A percentile compares a stretch with the other conserved stretches of the same genome.
Evolutionary conservation across 2,113 vertebrate genomes (phyloP).

Genomic region (Capra hircus): DNA sequence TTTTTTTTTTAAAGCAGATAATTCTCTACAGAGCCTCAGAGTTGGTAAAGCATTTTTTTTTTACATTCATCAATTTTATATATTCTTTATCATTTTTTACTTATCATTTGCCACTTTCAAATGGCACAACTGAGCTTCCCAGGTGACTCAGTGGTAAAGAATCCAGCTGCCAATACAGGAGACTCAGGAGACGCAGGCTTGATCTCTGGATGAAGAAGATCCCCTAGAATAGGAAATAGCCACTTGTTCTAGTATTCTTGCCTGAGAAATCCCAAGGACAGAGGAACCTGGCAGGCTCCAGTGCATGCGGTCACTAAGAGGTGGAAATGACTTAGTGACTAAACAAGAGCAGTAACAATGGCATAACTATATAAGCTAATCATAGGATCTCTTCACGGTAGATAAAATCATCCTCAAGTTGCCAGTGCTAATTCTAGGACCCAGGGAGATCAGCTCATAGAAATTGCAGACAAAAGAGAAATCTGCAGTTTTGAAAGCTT

Average conservation of each 20-base stretch:
- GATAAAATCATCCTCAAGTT: neutral
- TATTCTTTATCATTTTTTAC: neutral
- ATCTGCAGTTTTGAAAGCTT: neutral
- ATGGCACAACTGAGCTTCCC: neutral
- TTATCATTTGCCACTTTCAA: slow-evolving; percentile 11
- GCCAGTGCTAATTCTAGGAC: neutral
- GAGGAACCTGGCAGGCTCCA: neutral
- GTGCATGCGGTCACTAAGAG: neutral
- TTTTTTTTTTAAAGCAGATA: neutral
- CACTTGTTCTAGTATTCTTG: neutral
- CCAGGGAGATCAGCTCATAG: neutral
- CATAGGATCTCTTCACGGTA: neutral
- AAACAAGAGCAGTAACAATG: neutral
- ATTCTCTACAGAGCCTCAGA: neutral
- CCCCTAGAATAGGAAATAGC: neutral
- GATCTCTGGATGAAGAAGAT: neutral
- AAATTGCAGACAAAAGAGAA: neutral
- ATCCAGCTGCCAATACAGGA: neutral
- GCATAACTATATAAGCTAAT: neutral
- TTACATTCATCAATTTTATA: neutral
- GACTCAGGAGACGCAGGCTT: neutral
- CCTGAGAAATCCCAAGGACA: neutral
- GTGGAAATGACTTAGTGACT: neutral
- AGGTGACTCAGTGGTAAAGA: neutral
- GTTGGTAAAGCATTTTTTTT: neutral